Percentiles rank a stretch among this genome's conserved stretches.
Evolutionary conservation across 2,888 invertebrate genomes (phyloP).

Genomic region (Venustoraphidia nigricollis): DNA sequence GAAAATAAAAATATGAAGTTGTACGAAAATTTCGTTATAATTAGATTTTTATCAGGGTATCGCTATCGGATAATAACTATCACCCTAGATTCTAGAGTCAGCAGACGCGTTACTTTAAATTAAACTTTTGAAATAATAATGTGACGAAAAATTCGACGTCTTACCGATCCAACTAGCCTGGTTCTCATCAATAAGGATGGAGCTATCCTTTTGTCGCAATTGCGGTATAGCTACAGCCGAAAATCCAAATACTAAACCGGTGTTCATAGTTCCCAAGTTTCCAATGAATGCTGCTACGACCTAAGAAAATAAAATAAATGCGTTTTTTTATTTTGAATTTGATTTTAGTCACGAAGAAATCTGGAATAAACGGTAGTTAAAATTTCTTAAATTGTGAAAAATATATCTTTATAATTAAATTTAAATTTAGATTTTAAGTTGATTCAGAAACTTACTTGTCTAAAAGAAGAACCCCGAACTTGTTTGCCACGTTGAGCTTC

Average conservation of each 20-base stretch:
- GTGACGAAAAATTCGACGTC: constrained; percentile 10
- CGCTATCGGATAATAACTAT: too few relatives aligned
- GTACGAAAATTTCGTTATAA: too few relatives aligned
- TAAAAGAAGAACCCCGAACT: constrained; percentile 14
- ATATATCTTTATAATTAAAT: not conserved
- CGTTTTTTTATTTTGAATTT: too few relatives aligned
- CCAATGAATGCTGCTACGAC: constrained; percentile 46
- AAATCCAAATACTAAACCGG: constrained; percentile 54
- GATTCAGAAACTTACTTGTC: constrained; percentile 11
- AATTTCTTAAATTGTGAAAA: too few relatives aligned
- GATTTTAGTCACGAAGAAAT: too few relatives aligned
- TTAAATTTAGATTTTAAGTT: too few relatives aligned
- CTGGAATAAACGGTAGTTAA: too few relatives aligned
- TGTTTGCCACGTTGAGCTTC: not conserved
- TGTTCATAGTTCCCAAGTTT: constrained; percentile 52
- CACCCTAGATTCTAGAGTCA: too few relatives aligned
- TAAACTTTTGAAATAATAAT: too few relatives aligned
- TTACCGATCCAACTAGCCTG: constrained; percentile 55
- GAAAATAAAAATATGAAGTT: too few relatives aligned
- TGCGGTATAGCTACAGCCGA: constrained; percentile 51
- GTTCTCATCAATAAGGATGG: constrained; percentile 34
- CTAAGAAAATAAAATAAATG: constrained; percentile 17
- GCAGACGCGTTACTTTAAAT: too few relatives aligned
- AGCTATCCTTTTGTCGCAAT: constrained; percentile 31
- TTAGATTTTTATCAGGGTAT: too few relatives aligned